Conservation (phyloP, 2,888 invertebrate genomes). For the Drosophila anceps region DNA sequence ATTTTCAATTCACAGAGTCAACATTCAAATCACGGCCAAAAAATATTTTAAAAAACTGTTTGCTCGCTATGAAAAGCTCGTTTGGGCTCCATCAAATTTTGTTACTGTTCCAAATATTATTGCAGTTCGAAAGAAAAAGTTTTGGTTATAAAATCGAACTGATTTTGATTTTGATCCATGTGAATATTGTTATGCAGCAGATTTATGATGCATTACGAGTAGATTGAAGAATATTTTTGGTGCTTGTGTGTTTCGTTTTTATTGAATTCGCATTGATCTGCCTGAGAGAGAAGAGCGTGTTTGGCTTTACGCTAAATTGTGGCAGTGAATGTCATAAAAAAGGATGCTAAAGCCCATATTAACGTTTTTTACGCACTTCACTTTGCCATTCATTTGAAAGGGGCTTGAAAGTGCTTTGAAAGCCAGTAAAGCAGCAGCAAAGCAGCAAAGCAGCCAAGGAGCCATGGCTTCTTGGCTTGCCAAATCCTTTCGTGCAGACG, state of each 20-base stretch:
- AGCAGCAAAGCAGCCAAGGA: slow-evolving; percentile 19
- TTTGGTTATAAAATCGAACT: slow-evolving; percentile 31
- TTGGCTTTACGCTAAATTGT: slow-evolving; percentile 62
- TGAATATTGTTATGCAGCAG: slow-evolving; percentile 39
- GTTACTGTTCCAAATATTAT: slow-evolving; percentile 25
- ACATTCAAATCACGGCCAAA: background rate
- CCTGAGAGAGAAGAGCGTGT: slow-evolving; percentile 38
- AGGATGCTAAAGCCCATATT: slow-evolving; percentile 65
- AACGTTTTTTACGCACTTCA: slow-evolving; percentile 70
- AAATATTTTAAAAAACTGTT: slow-evolving; percentile 3
- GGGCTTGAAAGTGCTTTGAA: slow-evolving; percentile 57
- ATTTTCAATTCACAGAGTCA: background rate
- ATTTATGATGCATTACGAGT: slow-evolving; percentile 63
- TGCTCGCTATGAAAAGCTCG: background rate
- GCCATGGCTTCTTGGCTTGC: slow-evolving; percentile 18
- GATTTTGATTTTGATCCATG: slow-evolving; percentile 42
- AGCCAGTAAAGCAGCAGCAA: slow-evolving; percentile 38
- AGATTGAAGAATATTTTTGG: slow-evolving; percentile 55
- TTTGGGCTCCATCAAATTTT: slow-evolving; percentile 4
- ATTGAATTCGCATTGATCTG: slow-evolving; percentile 69
- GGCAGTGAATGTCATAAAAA: slow-evolving; percentile 70
- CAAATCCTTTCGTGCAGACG: slow-evolving; percentile 76
- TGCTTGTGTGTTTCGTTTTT: slow-evolving; percentile 43
- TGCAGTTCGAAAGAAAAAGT: slow-evolving; percentile 10
- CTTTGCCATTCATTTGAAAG: slow-evolving; percentile 37